These are phyloP conservation scores for Micronisus gabar DNA, from an alignment of 2,113 vertebrate genomes.

Conservation along the genomic window DNA sequence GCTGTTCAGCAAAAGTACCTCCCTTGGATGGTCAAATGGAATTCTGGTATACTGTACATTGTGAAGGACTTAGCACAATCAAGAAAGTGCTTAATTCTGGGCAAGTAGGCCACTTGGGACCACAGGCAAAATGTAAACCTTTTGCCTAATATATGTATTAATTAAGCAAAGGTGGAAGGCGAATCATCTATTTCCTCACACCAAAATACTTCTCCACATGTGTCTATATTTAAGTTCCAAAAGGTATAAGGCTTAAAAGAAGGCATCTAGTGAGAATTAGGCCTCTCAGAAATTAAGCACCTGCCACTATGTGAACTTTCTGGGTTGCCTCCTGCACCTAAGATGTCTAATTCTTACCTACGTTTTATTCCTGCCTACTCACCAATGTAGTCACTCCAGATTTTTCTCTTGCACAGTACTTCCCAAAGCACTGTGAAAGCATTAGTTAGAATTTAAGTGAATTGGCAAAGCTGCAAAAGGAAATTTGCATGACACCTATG, in stretches of 20 bases:
- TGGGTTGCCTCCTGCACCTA: background rate
- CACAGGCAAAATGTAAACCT: background rate
- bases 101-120: background rate
- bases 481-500: background rate
- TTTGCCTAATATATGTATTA: background rate
- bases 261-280: background rate
- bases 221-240: background rate
- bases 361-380: background rate
- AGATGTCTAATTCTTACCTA: background rate
- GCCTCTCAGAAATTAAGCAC: background rate
- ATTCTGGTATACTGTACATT: background rate
- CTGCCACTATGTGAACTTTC: background rate
- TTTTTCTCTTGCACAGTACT: background rate
- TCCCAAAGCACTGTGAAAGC: background rate
- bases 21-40: background rate
- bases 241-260: background rate
- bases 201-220: background rate
- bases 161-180: background rate
- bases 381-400: background rate
- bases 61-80: background rate
- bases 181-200: background rate
- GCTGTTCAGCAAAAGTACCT: background rate
- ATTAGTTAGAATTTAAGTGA: background rate
- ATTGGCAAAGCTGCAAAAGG: background rate
- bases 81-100: background rate